Conservation (phyloP, 2,888 invertebrate genomes). For the Conistra vaccinii region DNA sequence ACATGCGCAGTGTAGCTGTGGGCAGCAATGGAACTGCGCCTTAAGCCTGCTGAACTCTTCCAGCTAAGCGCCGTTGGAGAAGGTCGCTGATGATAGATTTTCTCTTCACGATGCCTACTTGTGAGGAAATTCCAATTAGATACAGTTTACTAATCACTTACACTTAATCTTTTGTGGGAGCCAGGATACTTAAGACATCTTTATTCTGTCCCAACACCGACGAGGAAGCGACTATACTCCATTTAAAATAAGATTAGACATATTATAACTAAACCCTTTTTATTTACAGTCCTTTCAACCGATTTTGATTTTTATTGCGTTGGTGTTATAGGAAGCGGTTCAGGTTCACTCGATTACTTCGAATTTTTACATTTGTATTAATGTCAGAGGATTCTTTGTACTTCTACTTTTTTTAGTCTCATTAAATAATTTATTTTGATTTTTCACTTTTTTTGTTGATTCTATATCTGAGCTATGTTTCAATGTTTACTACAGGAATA, state of each 20-base stretch:
- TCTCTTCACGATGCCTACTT: slow-evolving; percentile 8
- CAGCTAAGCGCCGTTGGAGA: slow-evolving; percentile 33
- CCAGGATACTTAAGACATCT: not conserved
- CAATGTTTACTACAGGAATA: not conserved
- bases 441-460: not conserved
- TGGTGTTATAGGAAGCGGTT: not conserved
- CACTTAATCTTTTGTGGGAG: slow-evolving; percentile 1
- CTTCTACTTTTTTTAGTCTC: not conserved
- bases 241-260: too few species aligned
- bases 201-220: too few species aligned
- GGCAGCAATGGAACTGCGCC: not conserved
- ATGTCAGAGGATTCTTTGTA: not conserved
- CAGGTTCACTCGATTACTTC: not conserved
- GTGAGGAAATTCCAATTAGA: slow-evolving; percentile 28
- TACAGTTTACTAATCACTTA: too few species aligned
- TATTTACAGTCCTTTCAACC: too few species aligned
- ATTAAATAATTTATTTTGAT: not conserved
- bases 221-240: too few species aligned
- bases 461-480: too few species aligned
- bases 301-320: too few species aligned
- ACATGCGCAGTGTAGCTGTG: not conserved
- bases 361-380: not conserved
- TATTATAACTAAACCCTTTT: too few species aligned
- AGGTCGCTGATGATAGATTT: slow-evolving; percentile 46
- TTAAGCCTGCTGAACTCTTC: slow-evolving; percentile 5